Percentiles rank a stretch among this genome's conserved stretches.
Evolutionary conservation across 2,797 vertebrate species (phyloP).

Genomic region (Acrossocheilus wenchowensis): DNA sequence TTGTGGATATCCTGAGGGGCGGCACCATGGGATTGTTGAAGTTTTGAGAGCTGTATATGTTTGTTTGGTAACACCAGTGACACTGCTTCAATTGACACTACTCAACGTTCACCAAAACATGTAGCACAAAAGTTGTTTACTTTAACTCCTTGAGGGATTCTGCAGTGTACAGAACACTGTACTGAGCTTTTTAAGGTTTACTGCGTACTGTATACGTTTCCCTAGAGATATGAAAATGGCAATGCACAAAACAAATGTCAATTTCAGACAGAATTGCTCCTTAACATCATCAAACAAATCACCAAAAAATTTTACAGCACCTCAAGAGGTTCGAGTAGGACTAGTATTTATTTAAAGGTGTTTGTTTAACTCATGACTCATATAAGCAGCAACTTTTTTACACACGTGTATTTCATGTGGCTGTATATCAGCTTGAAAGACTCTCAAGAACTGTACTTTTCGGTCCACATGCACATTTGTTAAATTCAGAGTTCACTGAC

Average conservation of each 20-base stretch:
- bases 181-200: not conserved
- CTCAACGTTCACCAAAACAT: not conserved
- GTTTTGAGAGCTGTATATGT: conserved; percentile 3
- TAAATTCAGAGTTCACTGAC: conserved; percentile 8
- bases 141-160: not conserved
- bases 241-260: not conserved
- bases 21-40: not conserved
- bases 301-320: not conserved
- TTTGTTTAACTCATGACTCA: not conserved
- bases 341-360: not conserved
- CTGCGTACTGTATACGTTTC: not conserved
- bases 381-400: not conserved
- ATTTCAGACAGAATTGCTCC: not conserved
- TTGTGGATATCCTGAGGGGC: not conserved
- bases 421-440: not conserved
- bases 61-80: not conserved
- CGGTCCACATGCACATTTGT: not conserved
- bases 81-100: not conserved
- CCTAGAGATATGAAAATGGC: not conserved
- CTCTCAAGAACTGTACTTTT: not conserved
- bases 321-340: not conserved
- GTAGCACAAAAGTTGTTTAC: not conserved
- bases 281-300: not conserved
- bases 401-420: not conserved
- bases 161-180: not conserved